phyloP scores from a whole-genome alignment of 2,888 invertebrate genomes.

The Drosophila engyochracea region DNA sequence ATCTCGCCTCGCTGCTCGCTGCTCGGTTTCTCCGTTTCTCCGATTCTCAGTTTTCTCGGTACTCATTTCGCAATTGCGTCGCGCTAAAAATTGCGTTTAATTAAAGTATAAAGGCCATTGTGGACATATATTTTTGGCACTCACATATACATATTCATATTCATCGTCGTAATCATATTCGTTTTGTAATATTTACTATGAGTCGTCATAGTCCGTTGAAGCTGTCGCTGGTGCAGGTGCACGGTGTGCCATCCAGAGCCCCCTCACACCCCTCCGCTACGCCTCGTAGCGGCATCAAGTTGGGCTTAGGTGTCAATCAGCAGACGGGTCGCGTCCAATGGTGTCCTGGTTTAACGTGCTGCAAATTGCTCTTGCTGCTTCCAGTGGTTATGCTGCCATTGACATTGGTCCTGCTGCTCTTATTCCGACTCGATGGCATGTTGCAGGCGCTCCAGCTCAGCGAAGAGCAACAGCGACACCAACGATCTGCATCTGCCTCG shows the following conservation, averaged over 20 bases:
- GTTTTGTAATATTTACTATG: slow-evolving; percentile 42
- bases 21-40: slow-evolving; percentile 9
- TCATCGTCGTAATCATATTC: slow-evolving; percentile 19
- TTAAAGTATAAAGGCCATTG: slow-evolving; percentile 76
- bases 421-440: slow-evolving; percentile 84
- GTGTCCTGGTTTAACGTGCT: slow-evolving; percentile 85
- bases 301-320: slow-evolving; percentile 83
- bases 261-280: neutral
- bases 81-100: slow-evolving; percentile 77
- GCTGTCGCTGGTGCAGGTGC: slow-evolving; percentile 72
- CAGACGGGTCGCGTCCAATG: slow-evolving; percentile 85
- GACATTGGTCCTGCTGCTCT: slow-evolving; percentile 80
- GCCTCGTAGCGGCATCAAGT: slow-evolving; percentile 50
- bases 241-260: slow-evolving; percentile 31
- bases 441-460: slow-evolving; percentile 78
- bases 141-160: neutral
- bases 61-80: slow-evolving; percentile 68
- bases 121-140: slow-evolving; percentile 28
- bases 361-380: slow-evolving; percentile 84
- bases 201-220: slow-evolving; percentile 66
- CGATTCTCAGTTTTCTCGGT: slow-evolving; percentile 15
- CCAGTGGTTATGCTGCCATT: slow-evolving; percentile 85
- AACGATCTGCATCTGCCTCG: slow-evolving; percentile 51
- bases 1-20: slow-evolving; percentile 31
- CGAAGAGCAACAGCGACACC: slow-evolving; percentile 62